These are phyloP conservation scores for Magallana ariakensis DNA, from an alignment of 1,140 invertebrate species.

Conservation along the genomic window DNA sequence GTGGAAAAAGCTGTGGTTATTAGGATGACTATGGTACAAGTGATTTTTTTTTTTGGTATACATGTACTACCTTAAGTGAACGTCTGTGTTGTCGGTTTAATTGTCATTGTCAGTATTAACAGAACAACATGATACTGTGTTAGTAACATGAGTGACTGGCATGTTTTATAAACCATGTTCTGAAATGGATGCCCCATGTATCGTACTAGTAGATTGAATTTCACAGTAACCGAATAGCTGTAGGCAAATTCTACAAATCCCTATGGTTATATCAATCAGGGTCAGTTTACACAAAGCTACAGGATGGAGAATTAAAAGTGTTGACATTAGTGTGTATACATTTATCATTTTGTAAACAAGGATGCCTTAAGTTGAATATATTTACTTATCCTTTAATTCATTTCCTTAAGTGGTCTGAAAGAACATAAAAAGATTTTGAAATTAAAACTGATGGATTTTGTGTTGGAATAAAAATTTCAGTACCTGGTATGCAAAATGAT, in stretches of 20 bases:
- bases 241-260: not conserved
- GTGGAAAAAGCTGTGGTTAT: too few species aligned
- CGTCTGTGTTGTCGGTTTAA: not conserved
- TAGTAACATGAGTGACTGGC: not conserved
- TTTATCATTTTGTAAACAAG: not conserved
- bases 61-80: not conserved
- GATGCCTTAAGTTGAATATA: not conserved
- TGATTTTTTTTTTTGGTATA: too few species aligned
- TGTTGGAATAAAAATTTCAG: too few species aligned
- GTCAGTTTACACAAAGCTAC: not conserved
- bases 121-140: not conserved
- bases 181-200: not conserved
- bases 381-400: too few species aligned
- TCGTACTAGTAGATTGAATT: not conserved
- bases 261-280: constrained; percentile 1
- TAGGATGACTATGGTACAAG: too few species aligned
- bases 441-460: too few species aligned
- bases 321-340: not conserved
- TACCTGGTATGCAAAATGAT: too few species aligned
- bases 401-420: too few species aligned
- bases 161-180: not conserved
- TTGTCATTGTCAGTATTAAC: not conserved
- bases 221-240: not conserved
- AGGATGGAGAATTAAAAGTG: not conserved
- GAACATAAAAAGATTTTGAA: too few species aligned